phyloP scores from a whole-genome alignment of 2,113 vertebrate species.

The Sceloporus undulatus region DNA sequence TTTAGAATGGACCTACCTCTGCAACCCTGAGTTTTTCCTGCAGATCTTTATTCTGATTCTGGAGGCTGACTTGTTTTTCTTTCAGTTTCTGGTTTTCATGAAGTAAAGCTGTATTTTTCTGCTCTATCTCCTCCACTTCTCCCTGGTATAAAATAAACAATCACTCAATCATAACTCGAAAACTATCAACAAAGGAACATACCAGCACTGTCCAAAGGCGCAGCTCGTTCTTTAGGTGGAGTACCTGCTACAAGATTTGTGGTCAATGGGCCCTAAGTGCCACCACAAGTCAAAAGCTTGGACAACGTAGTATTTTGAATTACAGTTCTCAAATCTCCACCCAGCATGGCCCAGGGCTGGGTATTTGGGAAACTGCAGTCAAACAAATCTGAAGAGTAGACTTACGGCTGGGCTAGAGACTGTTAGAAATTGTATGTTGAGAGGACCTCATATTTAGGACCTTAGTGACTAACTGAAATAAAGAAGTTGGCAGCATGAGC shows the following conservation, averaged over 20 bases:
- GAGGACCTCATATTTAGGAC: too few relatives aligned
- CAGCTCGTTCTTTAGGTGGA: not conserved
- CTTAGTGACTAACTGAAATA: too few relatives aligned
- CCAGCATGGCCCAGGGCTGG: too few relatives aligned
- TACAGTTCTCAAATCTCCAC: too few relatives aligned
- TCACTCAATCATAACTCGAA: not conserved
- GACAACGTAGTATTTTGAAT: too few relatives aligned
- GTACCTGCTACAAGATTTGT: not conserved
- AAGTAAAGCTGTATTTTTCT: constrained; percentile 63
- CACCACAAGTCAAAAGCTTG: too few relatives aligned
- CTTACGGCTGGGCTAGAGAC: too few relatives aligned
- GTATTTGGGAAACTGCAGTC: too few relatives aligned
- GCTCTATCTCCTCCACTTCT: constrained; percentile 73
- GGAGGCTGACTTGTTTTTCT: constrained; percentile 56
- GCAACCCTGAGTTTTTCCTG: constrained; percentile 60
- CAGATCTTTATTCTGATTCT: constrained; percentile 53
- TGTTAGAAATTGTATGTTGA: too few relatives aligned
- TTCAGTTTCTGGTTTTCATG: constrained; percentile 71
- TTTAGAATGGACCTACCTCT: constrained; percentile 54
- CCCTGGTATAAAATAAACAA: constrained; percentile 51
- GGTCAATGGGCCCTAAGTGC: not conserved
- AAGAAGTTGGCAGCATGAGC: too few relatives aligned
- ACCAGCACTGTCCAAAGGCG: too few relatives aligned
- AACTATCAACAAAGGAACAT: not conserved
- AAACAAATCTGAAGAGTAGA: too few relatives aligned